Evolutionary conservation across 2,888 invertebrate genomes (phyloP).

Genomic region (Pecten maximus): DNA sequence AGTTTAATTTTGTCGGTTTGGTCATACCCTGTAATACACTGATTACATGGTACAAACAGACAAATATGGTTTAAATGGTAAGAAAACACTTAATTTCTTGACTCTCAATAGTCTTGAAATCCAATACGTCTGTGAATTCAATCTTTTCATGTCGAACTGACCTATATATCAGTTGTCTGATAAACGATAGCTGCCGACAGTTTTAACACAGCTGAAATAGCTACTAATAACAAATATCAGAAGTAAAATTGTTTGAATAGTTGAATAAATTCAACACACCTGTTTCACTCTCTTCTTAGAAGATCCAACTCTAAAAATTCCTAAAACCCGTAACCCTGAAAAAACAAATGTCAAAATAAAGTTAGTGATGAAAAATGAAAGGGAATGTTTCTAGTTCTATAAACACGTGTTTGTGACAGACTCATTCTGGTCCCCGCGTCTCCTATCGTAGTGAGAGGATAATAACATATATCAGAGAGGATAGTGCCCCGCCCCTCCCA

Average conservation of each 20-base stretch:
- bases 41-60: not conserved
- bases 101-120: not conserved
- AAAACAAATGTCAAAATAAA: constrained; percentile 39
- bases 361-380: not conserved
- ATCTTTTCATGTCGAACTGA: not conserved
- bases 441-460: not conserved
- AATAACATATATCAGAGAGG: not conserved
- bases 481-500: not conserved
- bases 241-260: not conserved
- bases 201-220: not conserved
- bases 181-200: not conserved
- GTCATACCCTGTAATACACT: not conserved
- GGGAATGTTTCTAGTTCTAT: not conserved
- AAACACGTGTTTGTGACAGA: not conserved
- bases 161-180: not conserved
- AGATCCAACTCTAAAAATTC: constrained; percentile 95
- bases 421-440: not conserved
- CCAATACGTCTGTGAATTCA: not conserved
- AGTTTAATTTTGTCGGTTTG: not conserved
- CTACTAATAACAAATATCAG: not conserved
- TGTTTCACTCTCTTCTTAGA: constrained; percentile 96
- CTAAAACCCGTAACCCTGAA: constrained; percentile 89
- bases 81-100: not conserved
- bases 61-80: not conserved
- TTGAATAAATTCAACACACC: constrained; percentile 84